A percentile compares a stretch with the other conserved stretches of the same genome.
These are phyloP conservation scores for Pluvianellus socialis DNA, from an alignment of 2,113 vertebrate genomes.

Conservation along the genomic window DNA sequence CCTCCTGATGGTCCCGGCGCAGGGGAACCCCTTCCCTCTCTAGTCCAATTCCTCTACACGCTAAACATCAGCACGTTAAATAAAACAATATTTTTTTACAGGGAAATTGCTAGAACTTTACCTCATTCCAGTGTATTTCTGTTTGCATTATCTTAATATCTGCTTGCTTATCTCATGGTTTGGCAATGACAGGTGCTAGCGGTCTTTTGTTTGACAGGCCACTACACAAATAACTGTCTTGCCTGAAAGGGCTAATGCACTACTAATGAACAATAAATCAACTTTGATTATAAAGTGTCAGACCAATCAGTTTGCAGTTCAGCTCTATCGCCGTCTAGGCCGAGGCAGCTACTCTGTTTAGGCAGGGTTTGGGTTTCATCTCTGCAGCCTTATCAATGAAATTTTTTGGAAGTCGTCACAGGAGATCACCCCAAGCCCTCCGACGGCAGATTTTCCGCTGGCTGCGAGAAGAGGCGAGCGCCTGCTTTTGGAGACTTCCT, in stretches of 20 bases:
- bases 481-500: background rate
- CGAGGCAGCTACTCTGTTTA: slow-evolving; percentile 77
- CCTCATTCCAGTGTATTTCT: slow-evolving; percentile 48
- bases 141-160: slow-evolving; percentile 78
- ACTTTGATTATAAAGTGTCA: slow-evolving; percentile 99
- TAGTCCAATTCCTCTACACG: background rate
- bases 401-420: slow-evolving; percentile 59
- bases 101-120: slow-evolving; percentile 42
- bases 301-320: slow-evolving; percentile 89
- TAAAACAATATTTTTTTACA: background rate
- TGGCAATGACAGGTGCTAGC: slow-evolving; percentile 95
- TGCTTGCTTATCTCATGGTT: slow-evolving; percentile 85
- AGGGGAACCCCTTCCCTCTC: background rate
- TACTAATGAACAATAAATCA: slow-evolving; percentile 99
- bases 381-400: slow-evolving; percentile 71
- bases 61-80: background rate
- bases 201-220: slow-evolving; percentile 89
- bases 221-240: slow-evolving; percentile 94
- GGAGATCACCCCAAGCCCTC: slow-evolving; percentile 39
- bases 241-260: slow-evolving; percentile 96
- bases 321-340: slow-evolving; percentile 81
- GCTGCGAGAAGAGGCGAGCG: background rate
- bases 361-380: slow-evolving; percentile 74
- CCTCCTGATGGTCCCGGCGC: background rate
- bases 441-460: background rate